Conservation (phyloP, 1,140 invertebrate genomes). For the Drosophila orena region DNA sequence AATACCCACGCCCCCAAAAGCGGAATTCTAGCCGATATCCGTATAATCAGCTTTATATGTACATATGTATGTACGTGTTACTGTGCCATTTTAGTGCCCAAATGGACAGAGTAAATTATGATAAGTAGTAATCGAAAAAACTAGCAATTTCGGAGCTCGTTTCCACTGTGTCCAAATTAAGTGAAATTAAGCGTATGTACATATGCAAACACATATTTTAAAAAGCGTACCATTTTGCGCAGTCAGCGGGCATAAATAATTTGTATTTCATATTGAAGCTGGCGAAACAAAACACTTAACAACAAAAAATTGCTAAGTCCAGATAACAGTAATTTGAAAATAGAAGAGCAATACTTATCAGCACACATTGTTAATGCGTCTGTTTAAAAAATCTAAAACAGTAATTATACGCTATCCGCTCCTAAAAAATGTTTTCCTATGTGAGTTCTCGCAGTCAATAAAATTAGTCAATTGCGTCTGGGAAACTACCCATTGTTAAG, state of each 20-base stretch:
- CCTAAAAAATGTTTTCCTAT: constrained; percentile 3
- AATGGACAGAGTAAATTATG: constrained; percentile 29
- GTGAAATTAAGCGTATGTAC: not conserved
- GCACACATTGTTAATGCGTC: constrained; percentile 25
- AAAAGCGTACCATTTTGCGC: constrained; percentile 40
- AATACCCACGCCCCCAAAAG: constrained; percentile 11
- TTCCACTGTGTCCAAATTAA: constrained; percentile 26
- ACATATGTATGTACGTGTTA: constrained; percentile 19
- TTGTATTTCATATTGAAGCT: constrained; percentile 8
- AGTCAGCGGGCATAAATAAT: constrained; percentile 23
- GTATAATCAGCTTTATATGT: constrained; percentile 4
- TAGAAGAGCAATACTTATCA: constrained; percentile 41
- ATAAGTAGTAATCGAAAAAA: constrained; percentile 6
- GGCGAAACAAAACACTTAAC: constrained; percentile 30
- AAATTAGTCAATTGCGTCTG: constrained; percentile 3
- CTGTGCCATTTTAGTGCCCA: not conserved
- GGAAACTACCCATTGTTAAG: constrained; percentile 42
- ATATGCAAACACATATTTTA: not conserved
- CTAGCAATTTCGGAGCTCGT: not conserved
- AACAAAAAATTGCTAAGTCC: constrained; percentile 32
- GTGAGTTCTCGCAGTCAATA: not conserved
- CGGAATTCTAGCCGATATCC: constrained; percentile 14
- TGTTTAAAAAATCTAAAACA: constrained; percentile 4
- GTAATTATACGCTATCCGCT: constrained; percentile 8
- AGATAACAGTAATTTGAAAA: constrained; percentile 34